Evolutionary conservation across 2,888 invertebrate genomes (phyloP).

Genomic region (Willowsia nigromaculata): DNA sequence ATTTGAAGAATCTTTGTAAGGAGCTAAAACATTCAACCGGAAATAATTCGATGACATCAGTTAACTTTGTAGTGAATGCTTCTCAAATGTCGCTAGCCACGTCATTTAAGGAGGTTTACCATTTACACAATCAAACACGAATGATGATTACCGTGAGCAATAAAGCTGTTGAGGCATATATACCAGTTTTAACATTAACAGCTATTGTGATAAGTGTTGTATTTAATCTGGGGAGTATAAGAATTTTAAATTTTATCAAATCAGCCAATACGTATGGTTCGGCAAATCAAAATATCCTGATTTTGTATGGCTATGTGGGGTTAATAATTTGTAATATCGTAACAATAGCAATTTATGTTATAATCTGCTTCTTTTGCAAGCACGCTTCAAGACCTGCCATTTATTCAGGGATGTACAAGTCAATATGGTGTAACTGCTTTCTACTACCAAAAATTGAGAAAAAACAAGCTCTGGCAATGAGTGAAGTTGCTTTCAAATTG

Average conservation of each 20-base stretch:
- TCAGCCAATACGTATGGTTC: background rate
- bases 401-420: background rate
- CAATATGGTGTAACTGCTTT: background rate
- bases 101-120: no score
- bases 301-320: background rate
- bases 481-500: background rate
- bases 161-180: background rate
- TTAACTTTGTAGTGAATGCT: no score
- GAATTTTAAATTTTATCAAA: no score
- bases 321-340: no score
- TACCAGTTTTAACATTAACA: constrained; percentile 19
- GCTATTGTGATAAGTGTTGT: constrained; percentile 29
- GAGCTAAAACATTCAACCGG: no score
- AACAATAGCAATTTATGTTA: background rate
- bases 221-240: no score
- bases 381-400: constrained; percentile 11
- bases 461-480: constrained; percentile 32
- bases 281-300: background rate
- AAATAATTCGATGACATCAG: no score
- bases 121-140: background rate
- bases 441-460: constrained; percentile 1
- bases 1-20: no score
- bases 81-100: no score
- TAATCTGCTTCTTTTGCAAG: constrained; percentile 25
- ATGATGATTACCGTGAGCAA: constrained; percentile 42